Evolutionary conservation across 2,113 vertebrate species (phyloP).

Genomic region (Triplophysa siluroides): DNA sequence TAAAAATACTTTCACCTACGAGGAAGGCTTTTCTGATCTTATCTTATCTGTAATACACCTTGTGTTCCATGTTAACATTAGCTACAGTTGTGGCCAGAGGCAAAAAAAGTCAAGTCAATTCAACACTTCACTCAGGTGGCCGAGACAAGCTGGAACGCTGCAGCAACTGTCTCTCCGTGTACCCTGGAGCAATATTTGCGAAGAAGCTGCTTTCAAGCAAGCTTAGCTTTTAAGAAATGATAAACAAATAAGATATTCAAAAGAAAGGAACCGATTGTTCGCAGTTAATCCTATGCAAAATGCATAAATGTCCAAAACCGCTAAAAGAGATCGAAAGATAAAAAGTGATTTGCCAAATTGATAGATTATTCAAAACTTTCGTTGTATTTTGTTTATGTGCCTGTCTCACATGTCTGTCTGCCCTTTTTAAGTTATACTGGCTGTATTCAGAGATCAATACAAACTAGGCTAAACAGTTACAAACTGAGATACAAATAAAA

Average conservation of each 20-base stretch:
- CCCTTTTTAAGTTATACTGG: no score
- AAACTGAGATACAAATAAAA: no score
- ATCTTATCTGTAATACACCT: background rate
- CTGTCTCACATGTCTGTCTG: no score
- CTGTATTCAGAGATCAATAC: no score
- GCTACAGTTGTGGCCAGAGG: conserved; percentile 32
- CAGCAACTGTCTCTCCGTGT: background rate
- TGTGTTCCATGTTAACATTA: background rate
- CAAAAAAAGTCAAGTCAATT: background rate
- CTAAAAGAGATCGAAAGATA: background rate
- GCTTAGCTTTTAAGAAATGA: background rate
- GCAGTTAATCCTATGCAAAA: background rate
- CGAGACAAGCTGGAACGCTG: background rate
- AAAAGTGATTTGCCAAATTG: background rate
- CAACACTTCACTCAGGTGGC: background rate
- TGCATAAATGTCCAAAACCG: background rate
- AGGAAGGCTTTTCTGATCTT: conserved; percentile 29
- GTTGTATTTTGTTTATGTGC: background rate
- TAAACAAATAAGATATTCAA: background rate
- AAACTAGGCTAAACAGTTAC: no score
- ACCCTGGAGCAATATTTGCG: background rate
- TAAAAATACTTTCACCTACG: background rate
- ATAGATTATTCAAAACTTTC: background rate
- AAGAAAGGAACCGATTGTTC: background rate
- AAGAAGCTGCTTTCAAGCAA: background rate